Base-by-base conservation (phyloP, 2,113 vertebrate species). In the Tilapia sparmanii region DNA sequence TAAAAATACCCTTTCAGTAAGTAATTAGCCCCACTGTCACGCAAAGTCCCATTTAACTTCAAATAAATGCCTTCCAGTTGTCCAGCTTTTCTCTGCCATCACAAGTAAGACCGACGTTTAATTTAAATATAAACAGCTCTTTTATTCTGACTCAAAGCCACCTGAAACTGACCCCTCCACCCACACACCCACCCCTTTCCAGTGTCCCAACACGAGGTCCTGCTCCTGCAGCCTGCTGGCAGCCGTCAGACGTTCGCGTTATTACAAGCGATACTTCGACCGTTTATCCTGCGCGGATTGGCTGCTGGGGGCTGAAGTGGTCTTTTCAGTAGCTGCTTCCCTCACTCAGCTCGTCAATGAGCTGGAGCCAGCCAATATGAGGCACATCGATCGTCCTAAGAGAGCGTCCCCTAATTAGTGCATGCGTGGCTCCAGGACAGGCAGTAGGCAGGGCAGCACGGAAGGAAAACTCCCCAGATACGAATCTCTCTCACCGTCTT, bases 371-470 rank as follows among this genome's bases (percentile, higher is more conserved):
- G 90, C 91, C 93, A 87, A 90, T 92, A 92, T 92, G 92, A 93
- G 87, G 91, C 88, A 40, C 93, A 95, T 95, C 94, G 92, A 95
- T 94, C 92, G 87, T 90, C 91, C 90, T 91, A 83, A 91, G 92
- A 91, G 94, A 91, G 94, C 92, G 92, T 91, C 89, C 91, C 85
- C 92, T 94, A 95, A 95, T 96, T 94, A 95, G 91, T 92, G 93
- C 80, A 88, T 57, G 91, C 80, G 90, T 91, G 91, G 91, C 93
- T 93, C 55, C 85, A 53, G 91, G 89, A 92, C 88, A 87, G 79
- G 76, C 89, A 59, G 88, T 83, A 86, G 35, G 87, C 85, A 22
- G 42, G 42, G 76, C 42, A 52, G 82, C 61, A 33, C 53, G 57
- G 57, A 29, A 24, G 33, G 40, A 13, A 80, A 45, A 7, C 29